These are phyloP conservation scores for Pelosia muscerda DNA, from an alignment of 2,888 invertebrate species.

Conservation along the genomic window DNA sequence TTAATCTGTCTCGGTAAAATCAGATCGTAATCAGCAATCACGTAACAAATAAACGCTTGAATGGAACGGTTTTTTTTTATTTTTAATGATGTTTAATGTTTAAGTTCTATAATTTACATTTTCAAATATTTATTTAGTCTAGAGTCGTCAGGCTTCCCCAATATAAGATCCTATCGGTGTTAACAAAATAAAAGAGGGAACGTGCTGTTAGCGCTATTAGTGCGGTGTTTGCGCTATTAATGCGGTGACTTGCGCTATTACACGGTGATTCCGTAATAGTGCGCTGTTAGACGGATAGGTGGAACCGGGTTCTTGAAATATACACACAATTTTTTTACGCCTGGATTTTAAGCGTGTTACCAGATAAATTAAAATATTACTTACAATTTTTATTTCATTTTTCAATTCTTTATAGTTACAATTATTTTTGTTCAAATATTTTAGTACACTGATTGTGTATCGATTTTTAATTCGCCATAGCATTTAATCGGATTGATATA, in stretches of 20 bases:
- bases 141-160: not conserved
- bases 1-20: not conserved
- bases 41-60: not conserved
- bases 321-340: not conserved
- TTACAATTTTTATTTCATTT: too few relatives aligned
- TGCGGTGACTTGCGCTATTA: too few relatives aligned
- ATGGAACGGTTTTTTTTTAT: not conserved
- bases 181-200: not conserved
- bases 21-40: not conserved
- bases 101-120: not conserved
- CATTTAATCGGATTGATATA: not conserved
- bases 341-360: too few relatives aligned
- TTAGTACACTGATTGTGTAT: not conserved
- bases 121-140: not conserved
- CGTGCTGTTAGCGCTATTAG: not conserved
- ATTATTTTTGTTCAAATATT: not conserved
- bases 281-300: not conserved
- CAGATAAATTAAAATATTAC: too few relatives aligned
- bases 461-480: not conserved
- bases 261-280: not conserved
- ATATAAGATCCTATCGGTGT: not conserved
- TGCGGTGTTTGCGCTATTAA: not conserved
- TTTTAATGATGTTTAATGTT: not conserved
- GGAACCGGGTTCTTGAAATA: not conserved
- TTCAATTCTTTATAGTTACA: too few relatives aligned